These are phyloP conservation scores for Bagarius yarrelli DNA, from an alignment of 2,113 vertebrate genomes.

Conservation along the genomic window DNA sequence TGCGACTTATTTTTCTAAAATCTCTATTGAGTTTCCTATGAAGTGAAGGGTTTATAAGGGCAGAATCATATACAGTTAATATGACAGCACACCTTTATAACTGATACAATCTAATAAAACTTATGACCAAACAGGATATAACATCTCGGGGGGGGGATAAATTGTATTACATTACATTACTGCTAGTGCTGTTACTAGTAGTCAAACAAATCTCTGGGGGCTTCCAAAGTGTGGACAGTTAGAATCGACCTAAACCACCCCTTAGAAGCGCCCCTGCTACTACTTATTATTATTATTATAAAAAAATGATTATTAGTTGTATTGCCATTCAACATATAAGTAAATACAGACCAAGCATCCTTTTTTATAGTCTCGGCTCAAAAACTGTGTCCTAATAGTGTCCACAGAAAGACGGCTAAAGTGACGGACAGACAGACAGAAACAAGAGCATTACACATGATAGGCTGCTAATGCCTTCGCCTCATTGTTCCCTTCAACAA, in stretches of 20 bases:
- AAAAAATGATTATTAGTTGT: background rate
- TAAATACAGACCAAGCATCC: background rate
- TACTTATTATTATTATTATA: background rate
- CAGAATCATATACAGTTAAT: too few relatives aligned
- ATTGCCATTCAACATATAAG: background rate
- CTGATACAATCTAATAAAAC: too few relatives aligned
- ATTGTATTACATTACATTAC: too few relatives aligned
- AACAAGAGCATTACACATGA: slow-evolving; percentile 60
- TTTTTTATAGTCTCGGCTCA: too few relatives aligned
- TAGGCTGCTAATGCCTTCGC: slow-evolving; percentile 67
- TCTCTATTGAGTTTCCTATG: background rate
- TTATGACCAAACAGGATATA: too few relatives aligned
- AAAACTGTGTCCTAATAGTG: background rate
- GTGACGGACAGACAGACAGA: slow-evolving; percentile 49
- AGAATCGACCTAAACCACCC: too few relatives aligned
- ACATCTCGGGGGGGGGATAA: too few relatives aligned
- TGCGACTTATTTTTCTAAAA: slow-evolving; percentile 9
- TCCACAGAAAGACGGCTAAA: slow-evolving; percentile 1
- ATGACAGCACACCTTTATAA: background rate
- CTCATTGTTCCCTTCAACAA: slow-evolving; percentile 65
- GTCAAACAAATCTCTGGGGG: too few relatives aligned
- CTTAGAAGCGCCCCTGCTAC: background rate
- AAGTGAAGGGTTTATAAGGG: background rate
- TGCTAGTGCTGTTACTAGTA: too few relatives aligned
- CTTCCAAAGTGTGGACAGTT: too few relatives aligned